These are phyloP conservation scores for Petrolisthes cinctipes DNA, from an alignment of 2,888 invertebrate genomes.

Conservation along the genomic window DNA sequence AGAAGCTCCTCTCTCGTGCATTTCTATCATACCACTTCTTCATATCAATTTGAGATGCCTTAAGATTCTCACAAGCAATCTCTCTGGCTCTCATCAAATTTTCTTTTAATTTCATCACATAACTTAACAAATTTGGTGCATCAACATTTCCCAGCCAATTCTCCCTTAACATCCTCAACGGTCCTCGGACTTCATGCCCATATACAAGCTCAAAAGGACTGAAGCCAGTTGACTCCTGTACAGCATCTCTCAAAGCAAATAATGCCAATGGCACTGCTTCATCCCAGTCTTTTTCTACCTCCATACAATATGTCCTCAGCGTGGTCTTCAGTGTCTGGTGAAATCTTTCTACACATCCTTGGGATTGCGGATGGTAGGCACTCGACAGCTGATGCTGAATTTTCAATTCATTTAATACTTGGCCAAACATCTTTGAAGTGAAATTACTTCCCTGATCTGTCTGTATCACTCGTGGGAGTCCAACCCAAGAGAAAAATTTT, in stretches of 20 bases:
- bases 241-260: not conserved
- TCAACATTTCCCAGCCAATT: not conserved
- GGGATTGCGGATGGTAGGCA: not conserved
- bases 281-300: not conserved
- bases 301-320: not conserved
- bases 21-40: not conserved
- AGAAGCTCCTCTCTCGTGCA: not conserved
- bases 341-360: no score
- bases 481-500: no score
- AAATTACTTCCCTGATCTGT: no score
- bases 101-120: not conserved
- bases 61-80: not conserved
- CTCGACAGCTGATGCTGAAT: not conserved
- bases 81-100: not conserved
- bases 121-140: not conserved
- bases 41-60: not conserved
- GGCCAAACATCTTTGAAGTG: no score
- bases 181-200: not conserved
- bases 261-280: not conserved
- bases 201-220: no score
- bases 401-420: not conserved
- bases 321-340: not conserved
- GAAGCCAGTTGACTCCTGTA: no score
- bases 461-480: no score
- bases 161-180: not conserved